Percentiles rank a stretch among this genome's conserved stretches.
phyloP scores from a whole-genome alignment of 2,888 invertebrate species.

The Lysandra bellargus region DNA sequence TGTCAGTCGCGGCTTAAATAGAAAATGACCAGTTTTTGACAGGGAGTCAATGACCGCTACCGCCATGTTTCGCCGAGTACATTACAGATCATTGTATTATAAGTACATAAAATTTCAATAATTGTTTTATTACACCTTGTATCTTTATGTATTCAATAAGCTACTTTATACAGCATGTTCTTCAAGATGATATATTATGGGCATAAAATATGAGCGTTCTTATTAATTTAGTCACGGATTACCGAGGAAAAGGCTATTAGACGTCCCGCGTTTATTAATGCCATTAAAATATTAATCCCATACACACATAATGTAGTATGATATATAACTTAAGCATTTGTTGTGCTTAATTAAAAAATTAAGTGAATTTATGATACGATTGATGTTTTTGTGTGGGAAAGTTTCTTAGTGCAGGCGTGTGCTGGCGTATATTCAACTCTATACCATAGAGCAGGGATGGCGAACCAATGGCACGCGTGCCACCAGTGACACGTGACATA shows the following conservation, averaged over 20 bases:
- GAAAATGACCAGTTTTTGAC: no score
- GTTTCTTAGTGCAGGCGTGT: background rate
- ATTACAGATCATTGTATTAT: no score
- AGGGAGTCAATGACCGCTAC: no score
- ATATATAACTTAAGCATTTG: background rate
- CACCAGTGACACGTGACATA: no score
- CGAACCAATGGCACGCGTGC: no score
- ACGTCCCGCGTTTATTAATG: slow-evolving; percentile 5
- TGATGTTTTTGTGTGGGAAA: background rate
- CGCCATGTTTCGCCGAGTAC: no score
- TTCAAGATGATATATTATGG: background rate
- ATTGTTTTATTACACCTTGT: no score
- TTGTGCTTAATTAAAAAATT: background rate
- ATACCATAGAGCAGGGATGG: background rate
- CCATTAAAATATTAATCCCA: slow-evolving; percentile 20
- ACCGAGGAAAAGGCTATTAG: slow-evolving; percentile 14
- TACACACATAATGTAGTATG: slow-evolving; percentile 25
- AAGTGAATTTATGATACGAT: background rate
- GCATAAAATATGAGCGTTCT: slow-evolving; percentile 15
- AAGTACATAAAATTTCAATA: no score
- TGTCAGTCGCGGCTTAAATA: no score
- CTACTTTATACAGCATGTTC: background rate
- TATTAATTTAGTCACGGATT: slow-evolving; percentile 26
- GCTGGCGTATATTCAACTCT: background rate
- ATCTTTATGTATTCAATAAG: background rate